Evolutionary conservation across 2,888 invertebrate species (phyloP).

Genomic region (Listrodromus nycthemerus): DNA sequence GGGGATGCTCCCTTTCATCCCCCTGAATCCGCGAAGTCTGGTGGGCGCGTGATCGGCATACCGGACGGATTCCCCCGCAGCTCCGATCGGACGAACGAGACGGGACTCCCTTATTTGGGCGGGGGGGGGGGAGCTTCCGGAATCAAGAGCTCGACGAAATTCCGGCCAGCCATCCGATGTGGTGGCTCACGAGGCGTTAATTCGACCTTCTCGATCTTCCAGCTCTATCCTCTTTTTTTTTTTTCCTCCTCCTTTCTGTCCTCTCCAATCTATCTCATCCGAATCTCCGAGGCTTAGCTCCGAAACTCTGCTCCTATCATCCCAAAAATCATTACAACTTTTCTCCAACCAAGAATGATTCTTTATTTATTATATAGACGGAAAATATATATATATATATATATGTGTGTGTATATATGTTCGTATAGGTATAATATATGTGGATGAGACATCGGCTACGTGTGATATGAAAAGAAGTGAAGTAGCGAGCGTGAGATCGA

Average conservation of each 20-base stretch:
- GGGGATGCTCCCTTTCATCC: constrained; percentile 76
- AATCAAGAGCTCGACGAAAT: constrained; percentile 66
- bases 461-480: constrained; percentile 67
- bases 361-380: constrained; percentile 53
- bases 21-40: constrained; percentile 27
- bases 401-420: not conserved
- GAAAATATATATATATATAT: not conserved
- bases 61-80: constrained; percentile 73
- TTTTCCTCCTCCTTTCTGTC: constrained; percentile 21
- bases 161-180: constrained; percentile 52
- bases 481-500: constrained; percentile 68
- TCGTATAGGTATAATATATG: constrained; percentile 4
- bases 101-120: constrained; percentile 76
- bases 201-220: constrained; percentile 55
- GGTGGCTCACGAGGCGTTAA: constrained; percentile 57
- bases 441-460: constrained; percentile 50
- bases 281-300: constrained; percentile 27
- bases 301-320: constrained; percentile 26
- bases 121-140: constrained; percentile 58
- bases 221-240: constrained; percentile 20
- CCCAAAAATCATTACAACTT: constrained; percentile 59
- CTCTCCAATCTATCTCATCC: not conserved
- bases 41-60: constrained; percentile 82
- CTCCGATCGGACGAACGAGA: constrained; percentile 72
- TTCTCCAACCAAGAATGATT: constrained; percentile 43